Base-by-base conservation (phyloP, 2,113 vertebrate genomes). In the Cebidichthys violaceus region DNA sequence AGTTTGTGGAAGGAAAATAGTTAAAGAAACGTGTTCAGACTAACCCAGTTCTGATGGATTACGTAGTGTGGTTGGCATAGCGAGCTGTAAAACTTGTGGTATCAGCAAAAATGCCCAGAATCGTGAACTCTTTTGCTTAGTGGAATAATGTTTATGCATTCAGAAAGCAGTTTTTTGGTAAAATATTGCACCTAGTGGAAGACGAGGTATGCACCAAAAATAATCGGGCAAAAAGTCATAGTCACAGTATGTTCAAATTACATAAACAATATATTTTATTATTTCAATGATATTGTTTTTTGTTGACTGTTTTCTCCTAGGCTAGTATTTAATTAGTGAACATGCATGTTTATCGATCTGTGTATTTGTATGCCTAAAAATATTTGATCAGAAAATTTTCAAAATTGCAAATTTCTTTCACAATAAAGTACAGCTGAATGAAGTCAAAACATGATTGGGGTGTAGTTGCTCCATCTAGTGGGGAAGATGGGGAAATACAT, bases 381-480 rank as follows among this genome's bases (percentile, higher is more conserved):
- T 29, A 59, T 27, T 9, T 57, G 13, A 57, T 61, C 60, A 20
- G 59, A 31, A 60, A 10, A 9, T 13, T 50, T 22, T 47, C 9
- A 4, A n/a, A n/a, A 17, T 50, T 52, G 8, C n/a, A 20, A 20
- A 55, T 31, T 43, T 24, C 1, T 29, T 27, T n/a, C 20, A 4
- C 11, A 41, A 29, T 70, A 3, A 39, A 71, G 41, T 52, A 27
- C 15, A 57, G 55, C 8, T 39, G 2, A 62, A 27, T 33, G 4
- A 70, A 70, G 22, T 39, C 27, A 60, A 24, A 72, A 2, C 31
- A 37, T 0, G 20, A 39, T 55, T 66, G 9, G 47, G 10, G 70
- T 41, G 1, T 43, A 79, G 43, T 52, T 61, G n/a, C 84, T 9
- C 84, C 91, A 86, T 80, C 93, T 94, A 77, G 90, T 91, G 91